These are phyloP conservation scores for Motacilla tschutschensis DNA, from an alignment of 2,113 vertebrate genomes.

Conservation along the genomic window DNA sequence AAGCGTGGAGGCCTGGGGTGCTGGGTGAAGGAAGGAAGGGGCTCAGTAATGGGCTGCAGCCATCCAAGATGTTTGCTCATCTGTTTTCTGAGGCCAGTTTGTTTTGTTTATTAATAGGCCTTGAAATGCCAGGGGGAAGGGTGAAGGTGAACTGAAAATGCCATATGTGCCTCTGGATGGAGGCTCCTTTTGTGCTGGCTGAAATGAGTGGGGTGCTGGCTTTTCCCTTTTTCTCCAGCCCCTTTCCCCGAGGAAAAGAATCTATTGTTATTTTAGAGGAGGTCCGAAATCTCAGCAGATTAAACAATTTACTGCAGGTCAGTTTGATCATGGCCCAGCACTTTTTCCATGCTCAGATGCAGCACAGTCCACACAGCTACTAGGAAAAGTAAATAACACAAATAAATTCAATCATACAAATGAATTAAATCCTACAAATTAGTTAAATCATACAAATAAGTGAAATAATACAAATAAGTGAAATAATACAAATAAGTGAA, in stretches of 20 bases:
- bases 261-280: neutral
- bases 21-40: neutral
- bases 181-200: neutral
- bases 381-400: neutral
- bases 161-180: neutral
- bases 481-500: too few species aligned
- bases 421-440: neutral
- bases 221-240: neutral
- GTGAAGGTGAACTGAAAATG: constrained; percentile 24
- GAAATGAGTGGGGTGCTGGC: neutral
- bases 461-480: neutral
- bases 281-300: neutral
- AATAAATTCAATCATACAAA: neutral
- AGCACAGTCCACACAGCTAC: neutral
- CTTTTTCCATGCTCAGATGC: neutral
- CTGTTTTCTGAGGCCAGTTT: constrained; percentile 19
- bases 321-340: neutral
- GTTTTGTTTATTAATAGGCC: constrained; percentile 40
- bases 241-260: neutral
- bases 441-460: neutral
- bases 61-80: constrained; percentile 1
- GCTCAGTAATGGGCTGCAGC: neutral
- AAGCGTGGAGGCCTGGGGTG: neutral
- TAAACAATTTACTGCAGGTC: neutral
- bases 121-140: constrained; percentile 33